These are phyloP conservation scores for Amphimedon queenslandica DNA, from an alignment of 37 sponge, comb jelly and placozoan genomes.

Conservation along the genomic window DNA sequence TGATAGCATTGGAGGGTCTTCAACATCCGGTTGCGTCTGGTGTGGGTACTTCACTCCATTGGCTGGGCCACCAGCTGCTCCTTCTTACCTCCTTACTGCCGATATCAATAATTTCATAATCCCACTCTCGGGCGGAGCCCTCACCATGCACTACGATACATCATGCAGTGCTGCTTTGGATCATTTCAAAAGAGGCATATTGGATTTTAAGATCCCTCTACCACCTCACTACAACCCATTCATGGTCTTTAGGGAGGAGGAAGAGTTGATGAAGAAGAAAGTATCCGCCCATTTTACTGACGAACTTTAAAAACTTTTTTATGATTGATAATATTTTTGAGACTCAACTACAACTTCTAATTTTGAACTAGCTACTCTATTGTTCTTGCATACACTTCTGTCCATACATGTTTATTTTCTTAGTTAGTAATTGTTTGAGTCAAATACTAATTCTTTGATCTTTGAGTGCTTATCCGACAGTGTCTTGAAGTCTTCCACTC, in stretches of 20 bases:
- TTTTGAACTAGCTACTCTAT: too few species aligned
- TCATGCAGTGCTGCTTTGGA: conserved; percentile 11
- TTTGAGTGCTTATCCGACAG: too few species aligned
- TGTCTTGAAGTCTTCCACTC: too few species aligned
- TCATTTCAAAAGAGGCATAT: conserved; percentile 21
- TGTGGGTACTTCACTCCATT: neutral
- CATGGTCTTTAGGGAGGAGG: too few species aligned
- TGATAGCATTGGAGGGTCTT: neutral
- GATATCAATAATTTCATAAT: neutral
- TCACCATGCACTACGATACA: neutral
- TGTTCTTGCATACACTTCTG: too few species aligned
- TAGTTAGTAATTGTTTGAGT: too few species aligned
- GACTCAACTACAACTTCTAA: too few species aligned
- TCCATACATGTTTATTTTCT: too few species aligned
- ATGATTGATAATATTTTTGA: too few species aligned
- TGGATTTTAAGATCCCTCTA: conserved; percentile 43
- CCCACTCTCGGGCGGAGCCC: neutral
- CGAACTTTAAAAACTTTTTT: too few species aligned
- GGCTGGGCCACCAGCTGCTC: neutral
- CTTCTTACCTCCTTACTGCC: neutral
- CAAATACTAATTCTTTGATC: too few species aligned
- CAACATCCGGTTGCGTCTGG: neutral
- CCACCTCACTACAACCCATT: conserved; percentile 36
- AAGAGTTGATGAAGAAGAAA: conserved; percentile 17
- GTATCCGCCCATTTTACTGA: too few species aligned